Base-by-base conservation (phyloP, 2,797 vertebrate genomes). In the Amniataba percoides region DNA sequence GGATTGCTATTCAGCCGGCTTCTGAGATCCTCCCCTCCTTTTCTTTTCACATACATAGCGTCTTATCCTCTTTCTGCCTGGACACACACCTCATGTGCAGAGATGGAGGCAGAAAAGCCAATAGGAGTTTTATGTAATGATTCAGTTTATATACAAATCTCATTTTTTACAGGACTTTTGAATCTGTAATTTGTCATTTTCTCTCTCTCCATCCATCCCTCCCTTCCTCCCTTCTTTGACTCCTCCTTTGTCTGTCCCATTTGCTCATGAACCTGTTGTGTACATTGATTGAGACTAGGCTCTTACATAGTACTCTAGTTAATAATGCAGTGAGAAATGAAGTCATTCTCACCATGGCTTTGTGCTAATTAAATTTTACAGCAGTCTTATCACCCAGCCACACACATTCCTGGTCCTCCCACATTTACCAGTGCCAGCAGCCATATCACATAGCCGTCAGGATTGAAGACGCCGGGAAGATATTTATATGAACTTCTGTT, bases 291-390 rank as follows among this genome's bases (percentile, higher is more conserved):
- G 62, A 81, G 79, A 76, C 79, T 40, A 49, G 78, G 58, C 80
- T 82, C 78, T 86, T 78, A 83, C 72, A 80, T 80, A 77, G 81
- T 78, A 81, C 61, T 85, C 46, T 83, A 72, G 86, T 90, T 88
- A 92, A 88, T 92, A 92, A 94, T 92, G 86, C 84, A 89, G 84
- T 91, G 83, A 91, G 86, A 94, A 93, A 94, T 96, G 85, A 95
- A 94, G 86, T 94, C 86, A 88, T 93, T 89, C 91, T 92, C 88
- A 84, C 34, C 88, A 87, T 90, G 84, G 86, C 92, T 92, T 93
- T 94, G 93, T 93, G 91, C 92, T 96, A 96, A 97, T 97, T 96
- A 94, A 95, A 96, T 96, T 95, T 95, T 93, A 92, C 91, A 93
- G 90, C 93, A 78, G 85, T 89, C 93, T 96, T 97, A 96, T 96